phyloP scores from a whole-genome alignment of 2,888 invertebrate genomes.

The Tenthredo amoena region DNA sequence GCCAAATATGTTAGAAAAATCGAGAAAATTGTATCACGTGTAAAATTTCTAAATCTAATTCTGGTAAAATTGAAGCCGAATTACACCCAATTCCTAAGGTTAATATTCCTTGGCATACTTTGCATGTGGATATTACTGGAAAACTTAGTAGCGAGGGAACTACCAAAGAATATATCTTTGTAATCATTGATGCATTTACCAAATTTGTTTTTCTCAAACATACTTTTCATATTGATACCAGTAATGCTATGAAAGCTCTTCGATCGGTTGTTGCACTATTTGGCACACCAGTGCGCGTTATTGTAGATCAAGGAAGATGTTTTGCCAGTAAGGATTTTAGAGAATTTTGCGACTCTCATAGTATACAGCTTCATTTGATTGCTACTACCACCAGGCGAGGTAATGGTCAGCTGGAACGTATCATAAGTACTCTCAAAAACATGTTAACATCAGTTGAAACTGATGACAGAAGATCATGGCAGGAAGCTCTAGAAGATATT shows the following conservation, averaged over 20 bases:
- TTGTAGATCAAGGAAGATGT: conserved; percentile 57
- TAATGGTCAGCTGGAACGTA: conserved; percentile 66
- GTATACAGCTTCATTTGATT: conserved; percentile 61
- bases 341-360: too few relatives aligned
- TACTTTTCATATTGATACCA: conserved; percentile 66
- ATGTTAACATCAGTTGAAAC: neutral
- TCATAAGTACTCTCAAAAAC: conserved; percentile 57
- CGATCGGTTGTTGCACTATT: conserved; percentile 57
- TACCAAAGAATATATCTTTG: conserved; percentile 63
- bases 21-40: too few relatives aligned
- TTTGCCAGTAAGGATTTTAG: conserved; percentile 57
- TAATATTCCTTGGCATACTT: conserved; percentile 63
- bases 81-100: conserved; percentile 69
- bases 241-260: conserved; percentile 57
- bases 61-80: conserved; percentile 63
- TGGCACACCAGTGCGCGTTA: conserved; percentile 56
- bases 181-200: conserved; percentile 63
- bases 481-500: conserved; percentile 62
- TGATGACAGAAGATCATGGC: conserved; percentile 59
- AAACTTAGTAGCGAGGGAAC: conserved; percentile 65
- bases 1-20: conserved; percentile 65
- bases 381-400: conserved; percentile 63
- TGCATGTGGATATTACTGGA: conserved; percentile 65
- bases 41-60: conserved; percentile 63
- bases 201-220: conserved; percentile 62